Evolutionary conservation across 1,140 invertebrate genomes (phyloP).

Genomic region (Lordiphosa clarofinis): DNA sequence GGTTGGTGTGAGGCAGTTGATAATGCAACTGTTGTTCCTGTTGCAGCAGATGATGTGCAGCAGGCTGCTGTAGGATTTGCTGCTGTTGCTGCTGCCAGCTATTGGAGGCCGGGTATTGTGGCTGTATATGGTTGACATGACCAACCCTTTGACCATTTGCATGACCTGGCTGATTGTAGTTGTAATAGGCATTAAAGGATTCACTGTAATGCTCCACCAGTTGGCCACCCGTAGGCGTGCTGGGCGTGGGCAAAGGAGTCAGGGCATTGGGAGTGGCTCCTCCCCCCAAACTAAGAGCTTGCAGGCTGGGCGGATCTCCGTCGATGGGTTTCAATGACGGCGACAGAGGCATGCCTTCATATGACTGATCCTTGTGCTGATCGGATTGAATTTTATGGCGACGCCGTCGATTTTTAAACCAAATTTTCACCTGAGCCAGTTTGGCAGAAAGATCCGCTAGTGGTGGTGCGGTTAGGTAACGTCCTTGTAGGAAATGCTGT

Average conservation of each 20-base stretch:
- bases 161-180: conserved; percentile 47
- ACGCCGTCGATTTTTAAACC: conserved; percentile 82
- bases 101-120: conserved; percentile 28
- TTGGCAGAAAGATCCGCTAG: conserved; percentile 89
- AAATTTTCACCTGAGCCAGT: conserved; percentile 93
- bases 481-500: conserved; percentile 82
- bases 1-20: conserved; percentile 28
- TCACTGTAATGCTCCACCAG: conserved; percentile 61
- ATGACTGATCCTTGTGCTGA: conserved; percentile 67
- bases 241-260: conserved; percentile 65
- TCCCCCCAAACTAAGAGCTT: conserved; percentile 31
- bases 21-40: conserved; percentile 25
- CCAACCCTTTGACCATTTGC: background rate
- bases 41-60: conserved; percentile 15
- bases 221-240: conserved; percentile 45
- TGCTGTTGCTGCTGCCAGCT: conserved; percentile 23
- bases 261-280: conserved; percentile 5
- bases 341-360: conserved; percentile 64
- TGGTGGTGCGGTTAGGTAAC: conserved; percentile 89
- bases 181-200: conserved; percentile 56
- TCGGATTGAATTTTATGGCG: conserved; percentile 70
- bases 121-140: conserved; percentile 22
- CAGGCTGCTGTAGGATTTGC: conserved; percentile 18
- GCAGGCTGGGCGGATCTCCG: conserved; percentile 57
- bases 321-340: conserved; percentile 43